These are phyloP conservation scores for Eupeodes corollae DNA, from an alignment of 1,140 invertebrate species.

Conservation along the genomic window DNA sequence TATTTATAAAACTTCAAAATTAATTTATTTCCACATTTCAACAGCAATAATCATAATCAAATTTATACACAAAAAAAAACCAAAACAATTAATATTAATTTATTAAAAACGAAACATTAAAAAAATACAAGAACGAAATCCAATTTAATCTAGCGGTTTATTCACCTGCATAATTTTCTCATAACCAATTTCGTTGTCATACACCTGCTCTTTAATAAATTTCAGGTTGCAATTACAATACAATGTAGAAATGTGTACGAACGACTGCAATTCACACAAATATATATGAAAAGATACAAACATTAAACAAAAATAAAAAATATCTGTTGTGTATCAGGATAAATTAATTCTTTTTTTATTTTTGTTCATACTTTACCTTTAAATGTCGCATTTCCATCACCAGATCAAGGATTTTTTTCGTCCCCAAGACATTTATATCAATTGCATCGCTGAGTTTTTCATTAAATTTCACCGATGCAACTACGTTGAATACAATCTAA, in stretches of 20 bases:
- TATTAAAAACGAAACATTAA: not conserved
- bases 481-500: slow-evolving; percentile 73
- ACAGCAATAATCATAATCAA: not conserved
- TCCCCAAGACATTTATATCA: slow-evolving; percentile 50
- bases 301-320: not conserved
- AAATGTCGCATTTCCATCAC: slow-evolving; percentile 53
- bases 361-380: slow-evolving; percentile 40
- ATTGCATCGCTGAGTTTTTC: slow-evolving; percentile 57
- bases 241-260: slow-evolving; percentile 54
- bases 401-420: slow-evolving; percentile 46
- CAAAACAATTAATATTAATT: not conserved
- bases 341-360: slow-evolving; percentile 1
- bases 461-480: slow-evolving; percentile 82
- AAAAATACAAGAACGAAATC: slow-evolving; percentile 1
- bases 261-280: slow-evolving; percentile 30
- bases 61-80: not conserved
- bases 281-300: not conserved
- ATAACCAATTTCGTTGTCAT: slow-evolving; percentile 39
- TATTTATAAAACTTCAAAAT: no score
- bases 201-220: slow-evolving; percentile 46
- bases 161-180: slow-evolving; percentile 39
- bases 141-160: slow-evolving; percentile 4
- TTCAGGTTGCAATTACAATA: slow-evolving; percentile 50
- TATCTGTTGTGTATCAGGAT: not conserved
- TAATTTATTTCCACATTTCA: no score